These are phyloP conservation scores for Hylia prasina DNA, from an alignment of 2,113 vertebrate genomes.

Conservation along the genomic window DNA sequence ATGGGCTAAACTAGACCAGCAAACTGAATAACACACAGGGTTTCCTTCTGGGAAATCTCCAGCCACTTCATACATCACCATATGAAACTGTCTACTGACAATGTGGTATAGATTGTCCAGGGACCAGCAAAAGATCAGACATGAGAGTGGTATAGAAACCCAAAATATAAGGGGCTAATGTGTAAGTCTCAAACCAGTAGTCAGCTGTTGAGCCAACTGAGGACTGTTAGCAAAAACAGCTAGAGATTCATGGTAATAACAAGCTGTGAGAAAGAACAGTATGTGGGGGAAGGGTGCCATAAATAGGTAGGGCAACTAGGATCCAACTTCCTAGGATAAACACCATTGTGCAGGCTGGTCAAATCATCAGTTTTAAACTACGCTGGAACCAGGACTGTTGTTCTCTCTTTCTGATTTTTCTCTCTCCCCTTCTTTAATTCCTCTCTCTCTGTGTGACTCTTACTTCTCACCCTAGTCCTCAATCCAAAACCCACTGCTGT, in stretches of 20 bases:
- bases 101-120: not conserved
- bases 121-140: not conserved
- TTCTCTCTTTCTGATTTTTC: not conserved
- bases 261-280: not conserved
- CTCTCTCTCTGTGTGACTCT: not conserved
- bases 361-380: not conserved
- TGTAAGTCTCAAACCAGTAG: not conserved
- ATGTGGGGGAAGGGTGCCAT: not conserved
- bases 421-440: not conserved
- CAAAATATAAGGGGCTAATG: not conserved
- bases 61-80: not conserved
- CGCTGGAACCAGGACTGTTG: accelerated
- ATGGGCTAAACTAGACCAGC: not conserved
- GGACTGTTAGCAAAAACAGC: not conserved
- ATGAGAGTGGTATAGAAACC: not conserved
- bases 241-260: not conserved
- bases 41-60: not conserved
- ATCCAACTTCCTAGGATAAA: not conserved
- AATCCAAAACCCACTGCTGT: not conserved
- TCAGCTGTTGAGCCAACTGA: accelerated
- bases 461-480: not conserved
- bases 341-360: accelerated
- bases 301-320: not conserved
- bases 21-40: not conserved
- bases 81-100: not conserved